phyloP scores from a whole-genome alignment of 2,113 vertebrate genomes.

The Hiodon tergisus region DNA sequence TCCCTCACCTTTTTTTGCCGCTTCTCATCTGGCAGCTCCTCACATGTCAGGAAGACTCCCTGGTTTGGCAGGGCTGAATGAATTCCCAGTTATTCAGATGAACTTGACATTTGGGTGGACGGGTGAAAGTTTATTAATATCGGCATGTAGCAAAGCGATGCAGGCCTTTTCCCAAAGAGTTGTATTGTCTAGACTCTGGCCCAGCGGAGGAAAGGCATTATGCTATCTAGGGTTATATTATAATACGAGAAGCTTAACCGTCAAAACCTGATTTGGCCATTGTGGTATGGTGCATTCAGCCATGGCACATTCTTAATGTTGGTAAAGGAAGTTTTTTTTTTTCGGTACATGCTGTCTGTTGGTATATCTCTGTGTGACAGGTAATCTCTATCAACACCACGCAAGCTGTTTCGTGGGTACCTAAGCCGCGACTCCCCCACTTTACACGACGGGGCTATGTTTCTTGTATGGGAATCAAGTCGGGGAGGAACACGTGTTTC shows the following conservation, averaged over 20 bases:
- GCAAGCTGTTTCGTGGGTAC: no score
- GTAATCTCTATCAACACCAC: not conserved
- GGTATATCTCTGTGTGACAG: not conserved
- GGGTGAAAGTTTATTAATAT: slow-evolving; percentile 45
- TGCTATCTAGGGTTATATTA: slow-evolving; percentile 20
- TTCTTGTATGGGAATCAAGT: not conserved
- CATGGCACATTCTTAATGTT: not conserved
- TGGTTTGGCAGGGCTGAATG: slow-evolving; percentile 49
- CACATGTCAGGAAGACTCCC: slow-evolving; percentile 30
- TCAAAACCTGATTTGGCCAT: not conserved
- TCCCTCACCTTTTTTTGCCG: slow-evolving; percentile 27
- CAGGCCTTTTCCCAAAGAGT: not conserved
- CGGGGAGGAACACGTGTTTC: not conserved
- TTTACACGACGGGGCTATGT: no score
- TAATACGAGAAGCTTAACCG: slow-evolving; percentile 1
- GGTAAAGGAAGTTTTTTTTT: not conserved
- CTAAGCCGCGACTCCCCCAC: no score
- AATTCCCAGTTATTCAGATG: slow-evolving; percentile 60
- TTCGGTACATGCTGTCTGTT: slow-evolving; percentile 1
- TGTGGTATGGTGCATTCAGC: not conserved
- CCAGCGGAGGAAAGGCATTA: slow-evolving; percentile 26
- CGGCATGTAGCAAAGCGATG: slow-evolving; percentile 45
- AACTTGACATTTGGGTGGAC: slow-evolving; percentile 58
- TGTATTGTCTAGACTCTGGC: slow-evolving; percentile 30
- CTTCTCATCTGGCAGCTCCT: slow-evolving; percentile 17